Base-by-base conservation (phyloP, 1,140 invertebrate genomes). In the Acromyrmex charruanus region DNA sequence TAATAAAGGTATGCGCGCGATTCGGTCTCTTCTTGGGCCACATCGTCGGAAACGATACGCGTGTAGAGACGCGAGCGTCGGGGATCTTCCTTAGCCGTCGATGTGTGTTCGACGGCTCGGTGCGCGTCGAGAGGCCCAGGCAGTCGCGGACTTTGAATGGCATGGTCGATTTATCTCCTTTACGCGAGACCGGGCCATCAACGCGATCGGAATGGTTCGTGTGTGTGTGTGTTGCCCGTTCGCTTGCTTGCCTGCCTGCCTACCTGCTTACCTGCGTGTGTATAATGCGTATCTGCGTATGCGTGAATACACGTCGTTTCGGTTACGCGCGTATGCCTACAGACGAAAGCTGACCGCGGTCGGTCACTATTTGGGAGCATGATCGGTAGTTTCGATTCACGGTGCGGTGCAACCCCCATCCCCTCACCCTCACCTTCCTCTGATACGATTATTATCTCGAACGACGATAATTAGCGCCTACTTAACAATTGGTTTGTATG, bases 1-100 rank as follows among this genome's bases (percentile, higher is more conserved):
- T 89, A 80, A 89, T 89, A 89, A 63, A 89, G 77, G 86, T 89
- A 89, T 89, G 69, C 84, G 75, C 74, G 69, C 82, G 72, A 77
- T 87, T 86, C 71, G 68, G 71, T 53, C 75, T 79, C 74, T 85
- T 79, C 84, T 79, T 55, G 61, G 49, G 39, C 51, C 77, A 85
- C 72, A 80, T 79, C 75, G 49, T 86, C 85, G 72, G 65, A 85
- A 79, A 85, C 72, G 82, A 85, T 86, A 80, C 63, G 84, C 74
- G 55, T 71, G 85, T 80, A 51, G 72, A 65, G 75, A 69, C 75
- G 77, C 77, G 61, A 16, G 65, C 77, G 39, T 49, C 39, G 18
- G 16, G 65, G 65, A 80, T 65, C 63, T 39, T n/a, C 28, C 65
- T 31, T 55, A 3, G 58, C 66, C 66, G 39, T 69, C 66, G 66